These are phyloP conservation scores for Drosophila prolongata DNA, from an alignment of 2,888 invertebrate species.

Conservation along the genomic window DNA sequence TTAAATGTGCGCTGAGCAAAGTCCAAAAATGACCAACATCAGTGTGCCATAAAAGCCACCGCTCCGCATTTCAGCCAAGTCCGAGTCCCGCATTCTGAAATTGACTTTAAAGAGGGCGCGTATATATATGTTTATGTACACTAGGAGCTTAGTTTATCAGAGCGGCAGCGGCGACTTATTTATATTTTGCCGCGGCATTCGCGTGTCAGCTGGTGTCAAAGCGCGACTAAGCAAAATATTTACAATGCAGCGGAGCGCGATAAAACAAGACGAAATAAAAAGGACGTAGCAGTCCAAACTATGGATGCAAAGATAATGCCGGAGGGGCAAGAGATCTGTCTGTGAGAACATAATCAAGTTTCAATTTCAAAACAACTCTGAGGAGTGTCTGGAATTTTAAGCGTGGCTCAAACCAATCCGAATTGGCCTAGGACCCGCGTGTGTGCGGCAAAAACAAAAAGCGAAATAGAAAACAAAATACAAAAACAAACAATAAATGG, in stretches of 20 bases:
- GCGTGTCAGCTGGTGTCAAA: slow-evolving; percentile 58
- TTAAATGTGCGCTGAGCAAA: not conserved
- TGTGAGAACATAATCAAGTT: slow-evolving; percentile 76
- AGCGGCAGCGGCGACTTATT: slow-evolving; percentile 59
- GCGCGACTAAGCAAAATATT: slow-evolving; percentile 76
- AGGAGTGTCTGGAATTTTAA: slow-evolving; percentile 69
- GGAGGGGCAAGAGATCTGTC: slow-evolving; percentile 22
- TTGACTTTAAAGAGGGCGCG: slow-evolving; percentile 5
- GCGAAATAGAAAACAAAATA: slow-evolving; percentile 42
- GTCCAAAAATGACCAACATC: not conserved
- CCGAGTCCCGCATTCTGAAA: not conserved
- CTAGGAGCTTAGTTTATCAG: slow-evolving; percentile 67
- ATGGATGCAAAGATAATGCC: slow-evolving; percentile 18
- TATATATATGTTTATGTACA: slow-evolving; percentile 7
- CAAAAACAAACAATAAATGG: slow-evolving; percentile 24
- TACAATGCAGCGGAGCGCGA: slow-evolving; percentile 74
- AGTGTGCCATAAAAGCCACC: not conserved
- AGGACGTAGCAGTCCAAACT: not conserved
- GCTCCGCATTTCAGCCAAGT: not conserved
- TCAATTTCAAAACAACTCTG: slow-evolving; percentile 73
- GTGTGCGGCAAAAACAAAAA: slow-evolving; percentile 19
- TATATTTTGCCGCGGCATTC: slow-evolving; percentile 61
- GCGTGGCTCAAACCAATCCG: slow-evolving; percentile 26
- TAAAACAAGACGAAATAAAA: slow-evolving; percentile 48
- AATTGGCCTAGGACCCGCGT: slow-evolving; percentile 34